Evolutionary conservation across 2,113 vertebrate genomes (phyloP).

Genomic region (Muscicapa adusta): DNA sequence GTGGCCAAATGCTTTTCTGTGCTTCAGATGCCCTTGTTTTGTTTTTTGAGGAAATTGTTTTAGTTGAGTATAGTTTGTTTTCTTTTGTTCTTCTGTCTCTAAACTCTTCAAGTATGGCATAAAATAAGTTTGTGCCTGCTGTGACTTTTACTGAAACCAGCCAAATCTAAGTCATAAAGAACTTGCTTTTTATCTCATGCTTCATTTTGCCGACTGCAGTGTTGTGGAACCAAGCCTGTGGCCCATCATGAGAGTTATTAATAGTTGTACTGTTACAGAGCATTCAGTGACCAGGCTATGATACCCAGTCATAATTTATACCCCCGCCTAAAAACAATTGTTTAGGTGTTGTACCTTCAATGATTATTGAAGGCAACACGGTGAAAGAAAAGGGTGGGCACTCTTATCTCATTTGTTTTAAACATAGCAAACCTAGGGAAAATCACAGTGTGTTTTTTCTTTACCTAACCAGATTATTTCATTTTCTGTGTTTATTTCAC

Average conservation of each 20-base stretch:
- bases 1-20: background rate
- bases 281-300: background rate
- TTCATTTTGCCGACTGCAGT: background rate
- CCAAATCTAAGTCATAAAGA: background rate
- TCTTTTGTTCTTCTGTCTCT: background rate
- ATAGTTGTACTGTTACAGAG: background rate
- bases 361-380: background rate
- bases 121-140: background rate
- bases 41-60: background rate
- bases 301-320: background rate
- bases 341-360: background rate
- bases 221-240: background rate
- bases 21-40: background rate
- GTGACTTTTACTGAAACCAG: background rate
- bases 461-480: background rate
- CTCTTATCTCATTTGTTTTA: background rate
- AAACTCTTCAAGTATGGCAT: background rate
- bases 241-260: background rate
- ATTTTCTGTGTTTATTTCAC: background rate
- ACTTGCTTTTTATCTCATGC: background rate
- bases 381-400: background rate
- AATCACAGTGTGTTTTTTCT: background rate
- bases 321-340: background rate
- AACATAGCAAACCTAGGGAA: background rate
- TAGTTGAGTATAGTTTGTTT: background rate